phyloP scores from a whole-genome alignment of 1,140 invertebrate genomes.

The Magallana angulata region DNA sequence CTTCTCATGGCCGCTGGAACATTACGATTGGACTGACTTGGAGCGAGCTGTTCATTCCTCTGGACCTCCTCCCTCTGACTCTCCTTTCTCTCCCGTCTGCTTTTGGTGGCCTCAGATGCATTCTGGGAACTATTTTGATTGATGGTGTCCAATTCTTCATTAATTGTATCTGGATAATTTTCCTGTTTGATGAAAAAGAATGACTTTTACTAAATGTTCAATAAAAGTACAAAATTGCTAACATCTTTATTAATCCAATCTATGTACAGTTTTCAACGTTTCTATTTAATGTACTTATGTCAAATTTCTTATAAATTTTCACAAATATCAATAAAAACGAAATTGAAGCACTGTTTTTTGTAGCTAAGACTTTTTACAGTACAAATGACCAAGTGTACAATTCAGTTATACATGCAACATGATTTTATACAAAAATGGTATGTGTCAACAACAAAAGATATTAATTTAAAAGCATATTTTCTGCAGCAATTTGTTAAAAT shows the following conservation, averaged over 20 bases:
- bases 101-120: slow-evolving; percentile 9
- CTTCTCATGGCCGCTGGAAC: slow-evolving; percentile 75
- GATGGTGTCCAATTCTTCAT: slow-evolving; percentile 37
- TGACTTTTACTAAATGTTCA: background rate
- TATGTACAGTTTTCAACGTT: background rate
- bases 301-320: background rate
- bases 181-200: slow-evolving; percentile 32
- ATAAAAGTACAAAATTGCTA: background rate
- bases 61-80: slow-evolving; percentile 4
- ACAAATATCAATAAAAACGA: no score
- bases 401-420: no score
- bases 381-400: no score
- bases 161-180: slow-evolving; percentile 30
- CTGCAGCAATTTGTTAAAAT: no score
- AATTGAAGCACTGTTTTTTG: no score
- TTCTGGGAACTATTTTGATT: slow-evolving; percentile 34
- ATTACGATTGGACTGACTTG: slow-evolving; percentile 1
- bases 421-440: no score
- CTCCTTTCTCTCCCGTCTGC: slow-evolving; percentile 1
- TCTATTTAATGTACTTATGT: background rate
- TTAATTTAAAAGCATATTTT: no score
- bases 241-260: background rate
- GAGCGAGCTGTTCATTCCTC: slow-evolving; percentile 9
- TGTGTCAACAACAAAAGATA: no score
- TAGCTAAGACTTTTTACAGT: no score